Evolutionary conservation across 2,888 invertebrate genomes (phyloP), one percentile per base, ranked within the genome.

Genomic region (Desoria tigrina): DNA sequence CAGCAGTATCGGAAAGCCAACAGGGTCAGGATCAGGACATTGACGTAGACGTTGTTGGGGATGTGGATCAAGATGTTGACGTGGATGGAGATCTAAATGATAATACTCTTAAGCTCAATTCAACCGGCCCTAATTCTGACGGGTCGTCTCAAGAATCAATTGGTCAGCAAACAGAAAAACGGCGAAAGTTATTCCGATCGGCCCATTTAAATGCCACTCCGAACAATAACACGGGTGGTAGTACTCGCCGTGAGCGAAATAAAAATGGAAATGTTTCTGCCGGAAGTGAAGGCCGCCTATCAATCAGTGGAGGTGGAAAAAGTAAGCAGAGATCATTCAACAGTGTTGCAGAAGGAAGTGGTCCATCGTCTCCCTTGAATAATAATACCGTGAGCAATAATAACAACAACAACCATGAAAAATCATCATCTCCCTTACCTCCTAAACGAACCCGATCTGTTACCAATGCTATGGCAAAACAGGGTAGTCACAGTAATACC

Each of bases 371-470:
- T 49, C 49, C 58, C 23, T 24, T 63, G 32, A 67, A 67, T 45
- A 69, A 69, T 37, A 67, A 67, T 61, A 66, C 53, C 58, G 45
- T 65, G 65, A 62, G 53, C 54, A 66, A 61, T 58, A 72, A 72
- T 53, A 55, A 55, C 23, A 72, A 71, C 55, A 53, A 55, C 23
- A 57, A 57, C 21, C 39, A 57, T 42, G 71, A 75, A 51, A 69
- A 74, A 49, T 62, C 65, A 50, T 63, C 61, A 51, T 54, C 60
- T 21, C 63, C 64, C 45, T 53, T 64, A 50, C 71, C 73, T 16
- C 69, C 73, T 45, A 74, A 75, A 53, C 42, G 75, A 58, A 72
- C 73, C 26, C 67, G 75, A 32, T 69, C 69, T 27, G 73, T 73
- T 49, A 72, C 73, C 23, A 72, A 73, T 61, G 66, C 71, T 27